Percentiles rank a stretch among this genome's conserved stretches.
Evolutionary conservation across 2,797 vertebrate genomes (phyloP).

Genomic region (Crenichthys baileyi): DNA sequence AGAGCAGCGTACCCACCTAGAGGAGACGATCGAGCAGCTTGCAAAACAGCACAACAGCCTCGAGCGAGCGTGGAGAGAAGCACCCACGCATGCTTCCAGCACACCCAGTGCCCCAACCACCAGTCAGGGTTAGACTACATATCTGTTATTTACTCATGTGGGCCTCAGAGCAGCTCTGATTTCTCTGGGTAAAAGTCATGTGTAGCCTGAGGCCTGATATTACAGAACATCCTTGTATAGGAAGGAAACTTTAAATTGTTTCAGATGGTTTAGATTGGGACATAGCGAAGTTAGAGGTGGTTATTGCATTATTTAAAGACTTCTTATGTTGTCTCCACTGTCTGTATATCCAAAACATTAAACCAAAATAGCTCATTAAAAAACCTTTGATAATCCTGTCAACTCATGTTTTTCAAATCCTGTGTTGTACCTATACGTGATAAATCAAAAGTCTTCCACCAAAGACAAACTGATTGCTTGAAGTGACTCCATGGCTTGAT

Average conservation of each 20-base stretch:
- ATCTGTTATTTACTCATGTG: slow-evolving; percentile 2
- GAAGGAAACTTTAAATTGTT: slow-evolving; percentile 11
- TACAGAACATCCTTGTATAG: slow-evolving; percentile 20
- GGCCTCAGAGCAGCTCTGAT: slow-evolving; percentile 1
- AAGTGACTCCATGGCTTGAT: background rate
- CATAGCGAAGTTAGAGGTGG: slow-evolving; percentile 14
- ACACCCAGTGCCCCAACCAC: slow-evolving; percentile 71
- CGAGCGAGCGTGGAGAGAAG: slow-evolving; percentile 93
- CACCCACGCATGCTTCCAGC: slow-evolving; percentile 81
- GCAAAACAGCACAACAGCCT: slow-evolving; percentile 99
- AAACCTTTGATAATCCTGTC: background rate
- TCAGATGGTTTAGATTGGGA: slow-evolving; percentile 42
- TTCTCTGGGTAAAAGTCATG: slow-evolving; percentile 25
- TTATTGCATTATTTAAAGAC: slow-evolving; percentile 10
- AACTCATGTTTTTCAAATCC: background rate
- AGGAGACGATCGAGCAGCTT: slow-evolving; percentile 97
- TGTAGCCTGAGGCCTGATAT: slow-evolving; percentile 25
- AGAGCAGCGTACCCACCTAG: slow-evolving; percentile 92
- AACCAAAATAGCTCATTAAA: background rate
- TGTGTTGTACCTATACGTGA: background rate
- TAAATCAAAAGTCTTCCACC: background rate
- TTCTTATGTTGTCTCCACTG: slow-evolving; percentile 5
- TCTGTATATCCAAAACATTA: background rate
- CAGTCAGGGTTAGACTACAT: slow-evolving; percentile 83
- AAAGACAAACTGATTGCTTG: background rate